Base-by-base conservation (phyloP, 2,888 invertebrate species). In the Nymphalis c-album region DNA sequence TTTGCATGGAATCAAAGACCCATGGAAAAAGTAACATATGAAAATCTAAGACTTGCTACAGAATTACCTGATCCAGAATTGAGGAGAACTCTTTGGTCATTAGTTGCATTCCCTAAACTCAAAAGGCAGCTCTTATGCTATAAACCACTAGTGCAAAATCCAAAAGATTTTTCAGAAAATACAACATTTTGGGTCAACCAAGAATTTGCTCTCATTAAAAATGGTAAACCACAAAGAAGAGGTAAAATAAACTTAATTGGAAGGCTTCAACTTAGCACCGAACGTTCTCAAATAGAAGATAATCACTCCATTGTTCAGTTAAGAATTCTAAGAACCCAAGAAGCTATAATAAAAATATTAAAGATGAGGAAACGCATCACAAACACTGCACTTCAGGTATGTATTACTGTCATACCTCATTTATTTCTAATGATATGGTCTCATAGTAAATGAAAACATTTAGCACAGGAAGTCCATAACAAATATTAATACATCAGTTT, bases 1-100 rank as follows among this genome's bases (percentile, higher is more conserved):
- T 99, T 99, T 92, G 98, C 98, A 18, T 99, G 99, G 99, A 99
- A 99, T 93, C 98, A 99, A 85, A 94, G 99, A 74, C 98, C 98
- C 1, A 92, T 95, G 77, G 98, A 99, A 80, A 96, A 95, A 88
- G 96, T 99, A 71, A 96, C 97, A n/a, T 98, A 98, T 82, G 99
- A 99, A 90, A 98, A 98, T 91, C 93, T 99, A 69, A 94, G 98
- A 78, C 93, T 99, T 75, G 99, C 99, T 5, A 99, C 99, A 1
- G 99, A 99, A 89, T 93, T 99, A 74, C 99, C 99, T 22, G 95
- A 99, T 91, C 96, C 97, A 10, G 99, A 99, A 88, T 92, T 99
- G 61, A 94, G 98, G 73, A 94, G 98, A 80, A 99, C 99, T 4
- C 89, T 99, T 63, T 98, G 98, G 98, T 98, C 98, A 0, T 90